phyloP scores from a whole-genome alignment of 1,140 invertebrate species.

The Berghia stephanieae region DNA sequence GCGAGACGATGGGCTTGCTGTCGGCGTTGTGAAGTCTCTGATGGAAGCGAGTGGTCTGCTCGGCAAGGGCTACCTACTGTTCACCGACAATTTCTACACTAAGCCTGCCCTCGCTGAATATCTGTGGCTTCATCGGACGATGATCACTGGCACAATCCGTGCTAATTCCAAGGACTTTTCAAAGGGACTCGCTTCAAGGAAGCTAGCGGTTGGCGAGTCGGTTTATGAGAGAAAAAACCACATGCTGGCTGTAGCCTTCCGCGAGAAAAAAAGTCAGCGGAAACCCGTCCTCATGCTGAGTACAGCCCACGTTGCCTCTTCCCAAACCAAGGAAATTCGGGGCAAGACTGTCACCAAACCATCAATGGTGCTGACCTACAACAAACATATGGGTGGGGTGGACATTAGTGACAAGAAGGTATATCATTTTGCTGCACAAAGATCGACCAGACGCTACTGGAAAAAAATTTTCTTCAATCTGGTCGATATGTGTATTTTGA shows the following conservation, averaged over 20 bases:
- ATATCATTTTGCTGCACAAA: conserved; percentile 13
- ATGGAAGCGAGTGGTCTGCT: not conserved
- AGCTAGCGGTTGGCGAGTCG: not conserved
- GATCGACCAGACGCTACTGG: conserved; percentile 24
- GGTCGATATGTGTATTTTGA: conserved; percentile 15
- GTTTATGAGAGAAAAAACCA: not conserved
- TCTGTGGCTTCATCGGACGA: not conserved
- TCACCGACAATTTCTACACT: conserved; percentile 35
- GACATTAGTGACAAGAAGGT: conserved; percentile 28
- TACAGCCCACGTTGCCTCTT: not conserved
- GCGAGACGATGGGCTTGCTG: conserved; percentile 14
- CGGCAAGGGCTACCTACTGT: conserved; percentile 33
- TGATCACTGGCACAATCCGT: conserved; percentile 30
- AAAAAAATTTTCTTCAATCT: conserved; percentile 24
- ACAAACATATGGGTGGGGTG: conserved; percentile 28
- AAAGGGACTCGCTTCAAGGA: not conserved
- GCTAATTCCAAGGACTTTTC: conserved; percentile 11
- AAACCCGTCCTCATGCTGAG: conserved; percentile 27
- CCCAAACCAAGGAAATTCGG: not conserved
- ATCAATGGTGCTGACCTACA: conserved; percentile 18
- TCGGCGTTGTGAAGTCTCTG: conserved; percentile 27
- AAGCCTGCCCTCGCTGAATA: conserved; percentile 8
- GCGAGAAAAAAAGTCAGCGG: conserved; percentile 15
- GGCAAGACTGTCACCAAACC: conserved; percentile 13
- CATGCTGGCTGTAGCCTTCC: conserved; percentile 4